Percentiles rank a stretch among this genome's conserved stretches.
phyloP scores from a whole-genome alignment of 2,113 vertebrate genomes.

The Urocynchramus pylzowi region DNA sequence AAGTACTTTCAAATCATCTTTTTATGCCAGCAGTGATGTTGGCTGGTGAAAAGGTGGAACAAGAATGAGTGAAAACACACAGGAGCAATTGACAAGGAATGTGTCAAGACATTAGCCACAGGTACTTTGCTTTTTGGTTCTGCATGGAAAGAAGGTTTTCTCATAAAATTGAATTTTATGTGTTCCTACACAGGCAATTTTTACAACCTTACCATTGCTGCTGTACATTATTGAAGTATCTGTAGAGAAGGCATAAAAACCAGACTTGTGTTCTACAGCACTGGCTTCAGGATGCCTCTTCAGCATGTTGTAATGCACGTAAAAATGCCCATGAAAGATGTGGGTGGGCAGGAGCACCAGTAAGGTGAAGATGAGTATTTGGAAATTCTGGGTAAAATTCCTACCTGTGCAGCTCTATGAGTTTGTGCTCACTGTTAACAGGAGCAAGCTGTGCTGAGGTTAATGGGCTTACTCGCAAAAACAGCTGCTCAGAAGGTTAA shows the following conservation, averaged over 20 bases:
- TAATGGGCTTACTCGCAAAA: neutral
- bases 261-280: neutral
- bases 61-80: neutral
- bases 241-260: neutral
- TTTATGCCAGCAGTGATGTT: neutral
- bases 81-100: neutral
- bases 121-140: neutral
- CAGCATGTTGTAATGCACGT: neutral
- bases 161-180: neutral
- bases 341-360: neutral
- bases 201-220: neutral
- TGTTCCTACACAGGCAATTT: neutral
- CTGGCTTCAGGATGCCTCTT: neutral
- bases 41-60: neutral
- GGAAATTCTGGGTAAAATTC: neutral
- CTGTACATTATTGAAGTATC: neutral
- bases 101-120: neutral
- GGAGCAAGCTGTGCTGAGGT: neutral
- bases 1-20: neutral
- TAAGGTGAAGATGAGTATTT: neutral
- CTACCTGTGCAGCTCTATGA: neutral
- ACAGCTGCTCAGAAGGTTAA: neutral
- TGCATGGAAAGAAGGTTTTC: neutral
- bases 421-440: neutral
- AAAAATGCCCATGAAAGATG: neutral